phyloP scores from a whole-genome alignment of 2,797 vertebrate species.

The Acrocephalus scirpaceus region DNA sequence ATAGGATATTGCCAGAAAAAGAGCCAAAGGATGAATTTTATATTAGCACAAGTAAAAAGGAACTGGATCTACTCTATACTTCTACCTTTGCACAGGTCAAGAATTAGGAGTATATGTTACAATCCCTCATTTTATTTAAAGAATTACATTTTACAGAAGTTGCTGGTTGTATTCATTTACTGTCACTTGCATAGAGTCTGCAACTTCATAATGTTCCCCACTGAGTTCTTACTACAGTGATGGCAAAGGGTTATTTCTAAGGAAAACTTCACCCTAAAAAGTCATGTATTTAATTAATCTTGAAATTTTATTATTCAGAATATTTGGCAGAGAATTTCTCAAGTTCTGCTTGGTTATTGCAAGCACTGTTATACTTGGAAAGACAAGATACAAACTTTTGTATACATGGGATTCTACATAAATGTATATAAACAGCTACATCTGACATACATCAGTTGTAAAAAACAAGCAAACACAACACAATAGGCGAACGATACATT shows the following conservation, averaged over 20 bases:
- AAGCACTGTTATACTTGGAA: not conserved
- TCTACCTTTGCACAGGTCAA: not conserved
- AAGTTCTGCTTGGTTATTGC: not conserved
- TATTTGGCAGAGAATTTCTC: not conserved
- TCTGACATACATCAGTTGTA: not conserved
- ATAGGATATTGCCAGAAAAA: not conserved
- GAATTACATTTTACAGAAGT: not conserved
- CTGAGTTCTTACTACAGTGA: not conserved
- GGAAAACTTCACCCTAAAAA: not conserved
- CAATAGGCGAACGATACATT: not conserved
- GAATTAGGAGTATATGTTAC: not conserved
- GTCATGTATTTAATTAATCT: not conserved
- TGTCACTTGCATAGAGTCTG: not conserved
- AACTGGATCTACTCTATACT: not conserved
- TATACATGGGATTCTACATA: not conserved
- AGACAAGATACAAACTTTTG: not conserved
- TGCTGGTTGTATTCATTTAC: not conserved
- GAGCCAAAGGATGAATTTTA: not conserved
- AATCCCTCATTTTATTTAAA: not conserved
- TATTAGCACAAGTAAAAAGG: not conserved
- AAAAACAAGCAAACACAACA: not conserved
- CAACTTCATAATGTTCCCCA: not conserved
- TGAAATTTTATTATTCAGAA: not conserved
- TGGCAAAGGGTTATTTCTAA: not conserved
- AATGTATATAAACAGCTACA: not conserved